Base-by-base conservation (phyloP, 2,797 vertebrate species). In the Argya squamiceps region DNA sequence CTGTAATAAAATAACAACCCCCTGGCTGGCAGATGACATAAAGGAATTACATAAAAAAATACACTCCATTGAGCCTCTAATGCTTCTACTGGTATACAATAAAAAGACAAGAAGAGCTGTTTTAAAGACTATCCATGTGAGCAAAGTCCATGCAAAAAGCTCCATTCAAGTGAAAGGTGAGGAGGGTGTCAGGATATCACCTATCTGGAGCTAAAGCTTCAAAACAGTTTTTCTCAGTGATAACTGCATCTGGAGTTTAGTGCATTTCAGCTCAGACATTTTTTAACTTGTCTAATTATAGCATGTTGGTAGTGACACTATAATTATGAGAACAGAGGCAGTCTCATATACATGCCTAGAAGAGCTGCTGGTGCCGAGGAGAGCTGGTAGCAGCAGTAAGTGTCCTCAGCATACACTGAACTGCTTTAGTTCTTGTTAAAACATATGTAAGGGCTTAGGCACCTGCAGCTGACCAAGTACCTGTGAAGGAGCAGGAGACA, bases 261-360 rank as follows among this genome's bases (percentile, higher is more conserved):
- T 13, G 1, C 17, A 19, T 71, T 95, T 93, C 88, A 92, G 65
- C 65, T 85, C 74, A 70, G 65, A 44, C 69, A 87, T 70, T 71
- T 97, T 95, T 94, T 74, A 92, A 65, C 90, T 76, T 69, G 46
- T 58, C 63, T 93, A 93, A 94, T 94, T 91, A 92, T 91, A 95
- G 90, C 50, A 70, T 16, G 26, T 58, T 89, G 78, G 71, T 79
- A 88, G 65, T 0, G 6, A 75, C 64, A 65, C 70, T 89, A 24
- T 75, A 86, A 81, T 94, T 93, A 83, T 49, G 56, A 96, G 56
- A 83, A 87, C 17, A 91, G 46, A 94, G 20, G 18, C n/a, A 58
- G 46, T 83, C 37, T 86, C 85, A 39, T 62, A 53, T 15, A 30
- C 69, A 59, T 68, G 62, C 52, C n/a, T 69, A 62, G 74, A 88